These are phyloP conservation scores for Eledona agricola DNA, from an alignment of 2,888 invertebrate genomes.

Conservation along the genomic window DNA sequence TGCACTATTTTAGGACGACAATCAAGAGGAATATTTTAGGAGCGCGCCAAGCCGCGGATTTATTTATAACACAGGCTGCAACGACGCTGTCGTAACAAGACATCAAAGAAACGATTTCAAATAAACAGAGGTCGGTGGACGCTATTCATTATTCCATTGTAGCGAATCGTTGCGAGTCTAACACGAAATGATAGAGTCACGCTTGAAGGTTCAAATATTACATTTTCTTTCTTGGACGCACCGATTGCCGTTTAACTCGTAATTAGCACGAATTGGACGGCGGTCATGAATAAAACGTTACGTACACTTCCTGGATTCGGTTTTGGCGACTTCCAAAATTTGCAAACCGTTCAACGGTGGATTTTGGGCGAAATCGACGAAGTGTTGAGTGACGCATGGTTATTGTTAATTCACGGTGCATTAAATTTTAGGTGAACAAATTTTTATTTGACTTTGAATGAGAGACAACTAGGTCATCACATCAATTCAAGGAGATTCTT, in stretches of 20 bases:
- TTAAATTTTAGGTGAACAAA: constrained; percentile 5
- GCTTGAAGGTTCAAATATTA: constrained; percentile 6
- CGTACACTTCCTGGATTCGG: no score
- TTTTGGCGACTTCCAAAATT: no score
- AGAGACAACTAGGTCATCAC: constrained; percentile 17
- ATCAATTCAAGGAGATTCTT: constrained; percentile 19
- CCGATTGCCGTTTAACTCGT: not conserved
- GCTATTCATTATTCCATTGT: not conserved
- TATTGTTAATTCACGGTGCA: constrained; percentile 1
- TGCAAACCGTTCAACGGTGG: no score
- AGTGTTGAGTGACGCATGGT: not conserved
- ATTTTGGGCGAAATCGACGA: no score
- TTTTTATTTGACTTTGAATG: constrained; percentile 1
- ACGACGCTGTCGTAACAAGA: no score
- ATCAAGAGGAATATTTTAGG: constrained; percentile 27
- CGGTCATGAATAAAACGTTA: no score
- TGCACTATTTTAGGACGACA: constrained; percentile 21
- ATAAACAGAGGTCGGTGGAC: constrained; percentile 6
- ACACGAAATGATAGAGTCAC: constrained; percentile 9
- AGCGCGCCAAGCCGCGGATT: constrained; percentile 3
- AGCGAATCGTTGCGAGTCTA: not conserved
- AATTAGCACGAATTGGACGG: no score
- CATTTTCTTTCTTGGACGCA: not conserved
- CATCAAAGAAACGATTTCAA: not conserved
- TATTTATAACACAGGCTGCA: constrained; percentile 19